phyloP scores from a whole-genome alignment of 2,888 invertebrate species.

The Ditula angustiorana region DNA sequence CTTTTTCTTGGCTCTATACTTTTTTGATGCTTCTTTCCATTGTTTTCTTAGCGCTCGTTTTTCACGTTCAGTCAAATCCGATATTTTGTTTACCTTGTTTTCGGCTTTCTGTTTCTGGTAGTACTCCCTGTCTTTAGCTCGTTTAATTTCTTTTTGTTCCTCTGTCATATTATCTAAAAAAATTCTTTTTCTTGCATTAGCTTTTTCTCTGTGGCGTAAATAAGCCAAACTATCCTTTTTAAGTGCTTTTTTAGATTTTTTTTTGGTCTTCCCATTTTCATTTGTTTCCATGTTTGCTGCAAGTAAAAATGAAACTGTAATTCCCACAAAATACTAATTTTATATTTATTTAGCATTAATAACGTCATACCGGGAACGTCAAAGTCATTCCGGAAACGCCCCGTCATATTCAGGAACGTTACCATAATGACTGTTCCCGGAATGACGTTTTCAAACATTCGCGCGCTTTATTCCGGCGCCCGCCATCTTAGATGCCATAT shows the following conservation, averaged over 20 bases:
- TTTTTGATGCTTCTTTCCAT: constrained; percentile 17
- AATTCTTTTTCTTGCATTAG: constrained; percentile 48
- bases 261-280: constrained; percentile 8
- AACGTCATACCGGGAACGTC: neutral
- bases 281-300: constrained; percentile 22
- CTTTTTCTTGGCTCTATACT: constrained; percentile 24
- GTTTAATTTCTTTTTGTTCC: constrained; percentile 47
- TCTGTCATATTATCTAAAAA: constrained; percentile 49
- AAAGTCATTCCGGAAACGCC: neutral
- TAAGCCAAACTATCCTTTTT: constrained; percentile 44
- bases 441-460: constrained; percentile 9
- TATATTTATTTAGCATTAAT: neutral
- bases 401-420: constrained; percentile 8
- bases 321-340: neutral
- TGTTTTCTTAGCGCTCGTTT: constrained; percentile 29
- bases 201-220: constrained; percentile 45
- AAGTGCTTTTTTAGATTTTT: constrained; percentile 36
- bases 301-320: constrained; percentile 1
- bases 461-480: constrained; percentile 12
- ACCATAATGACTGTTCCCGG: constrained; percentile 5
- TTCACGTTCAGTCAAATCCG: constrained; percentile 33
- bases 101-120: constrained; percentile 41
- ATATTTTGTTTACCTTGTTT: constrained; percentile 30
- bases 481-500: constrained; percentile 6
- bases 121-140: constrained; percentile 47